phyloP scores from a whole-genome alignment of 2,797 vertebrate genomes.

The Oophaga sylvatica region DNA sequence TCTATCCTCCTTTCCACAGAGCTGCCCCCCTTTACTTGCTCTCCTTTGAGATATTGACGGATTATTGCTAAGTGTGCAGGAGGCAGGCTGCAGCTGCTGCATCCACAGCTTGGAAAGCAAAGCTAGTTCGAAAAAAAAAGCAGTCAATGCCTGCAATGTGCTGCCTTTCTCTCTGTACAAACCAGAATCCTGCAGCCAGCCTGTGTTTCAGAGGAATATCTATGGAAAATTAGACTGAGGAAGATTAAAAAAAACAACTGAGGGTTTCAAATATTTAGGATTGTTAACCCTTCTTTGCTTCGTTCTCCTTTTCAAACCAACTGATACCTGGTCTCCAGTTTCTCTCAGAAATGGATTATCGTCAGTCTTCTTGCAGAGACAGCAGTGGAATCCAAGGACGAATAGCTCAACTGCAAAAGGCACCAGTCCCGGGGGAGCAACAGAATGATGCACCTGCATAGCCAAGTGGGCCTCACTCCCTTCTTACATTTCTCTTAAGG shows the following conservation, averaged over 20 bases:
- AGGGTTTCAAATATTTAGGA: conserved; percentile 24
- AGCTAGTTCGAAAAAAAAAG: conserved; percentile 71
- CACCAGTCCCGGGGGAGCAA: conserved; percentile 73
- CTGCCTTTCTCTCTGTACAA: conserved; percentile 77
- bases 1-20: conserved; percentile 63
- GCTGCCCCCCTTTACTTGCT: conserved; percentile 65
- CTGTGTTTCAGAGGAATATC: conserved; percentile 40
- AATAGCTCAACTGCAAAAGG: conserved; percentile 78
- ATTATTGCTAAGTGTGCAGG: conserved; percentile 85
- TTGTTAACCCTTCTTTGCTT: conserved; percentile 28
- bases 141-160: conserved; percentile 78
- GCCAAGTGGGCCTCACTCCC: conserved; percentile 82
- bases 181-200: conserved; percentile 68
- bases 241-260: conserved; percentile 1
- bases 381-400: conserved; percentile 80
- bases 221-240: conserved; percentile 44
- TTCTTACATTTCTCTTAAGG: conserved; percentile 73
- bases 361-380: conserved; percentile 73
- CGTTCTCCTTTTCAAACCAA: not conserved
- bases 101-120: conserved; percentile 68
- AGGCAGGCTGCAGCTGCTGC: conserved; percentile 77
- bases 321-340: conserved; percentile 29
- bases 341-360: conserved; percentile 79
- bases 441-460: conserved; percentile 84
- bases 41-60: conserved; percentile 83